Conservation (phyloP, 2,888 invertebrate genomes). For the Lepeophtheirus nordmannii region DNA sequence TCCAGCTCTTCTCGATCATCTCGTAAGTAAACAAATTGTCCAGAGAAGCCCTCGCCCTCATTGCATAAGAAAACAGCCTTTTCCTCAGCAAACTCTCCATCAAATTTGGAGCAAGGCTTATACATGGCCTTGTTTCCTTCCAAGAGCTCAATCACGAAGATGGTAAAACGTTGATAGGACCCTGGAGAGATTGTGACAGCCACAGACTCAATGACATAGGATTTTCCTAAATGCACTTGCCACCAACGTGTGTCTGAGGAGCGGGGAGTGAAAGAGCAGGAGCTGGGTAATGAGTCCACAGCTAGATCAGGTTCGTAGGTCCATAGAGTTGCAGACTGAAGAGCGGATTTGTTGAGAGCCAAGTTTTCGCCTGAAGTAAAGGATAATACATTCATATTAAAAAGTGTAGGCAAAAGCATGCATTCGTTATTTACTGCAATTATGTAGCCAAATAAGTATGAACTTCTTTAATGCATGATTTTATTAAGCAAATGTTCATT, state of each 20-base stretch:
- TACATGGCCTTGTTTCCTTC: constrained; percentile 30
- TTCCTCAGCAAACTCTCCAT: constrained; percentile 29
- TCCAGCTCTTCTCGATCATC: constrained; percentile 31
- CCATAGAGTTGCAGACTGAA: constrained; percentile 30
- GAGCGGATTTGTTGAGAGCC: constrained; percentile 28
- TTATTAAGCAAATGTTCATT: no score
- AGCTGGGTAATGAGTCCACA: constrained; percentile 31
- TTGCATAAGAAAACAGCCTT: constrained; percentile 30
- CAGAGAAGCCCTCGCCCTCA: constrained; percentile 31
- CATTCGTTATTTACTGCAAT: no score
- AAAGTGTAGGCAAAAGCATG: no score
- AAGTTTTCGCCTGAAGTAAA: constrained; percentile 29
- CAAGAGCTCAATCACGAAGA: constrained; percentile 30
- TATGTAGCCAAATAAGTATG: no score
- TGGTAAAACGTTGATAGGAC: constrained; percentile 23
- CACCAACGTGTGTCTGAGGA: constrained; percentile 32
- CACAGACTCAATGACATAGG: constrained; percentile 30
- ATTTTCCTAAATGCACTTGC: constrained; percentile 30
- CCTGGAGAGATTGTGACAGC: constrained; percentile 31
- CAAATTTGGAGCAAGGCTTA: constrained; percentile 31
- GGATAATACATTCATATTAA: no score
- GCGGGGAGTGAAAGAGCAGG: constrained; percentile 32
- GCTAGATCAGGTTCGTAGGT: constrained; percentile 31
- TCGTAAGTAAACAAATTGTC: constrained; percentile 32
- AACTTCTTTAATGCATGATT: no score